Base-by-base conservation (phyloP, 2,113 vertebrate species). In the Holacanthus passer region DNA sequence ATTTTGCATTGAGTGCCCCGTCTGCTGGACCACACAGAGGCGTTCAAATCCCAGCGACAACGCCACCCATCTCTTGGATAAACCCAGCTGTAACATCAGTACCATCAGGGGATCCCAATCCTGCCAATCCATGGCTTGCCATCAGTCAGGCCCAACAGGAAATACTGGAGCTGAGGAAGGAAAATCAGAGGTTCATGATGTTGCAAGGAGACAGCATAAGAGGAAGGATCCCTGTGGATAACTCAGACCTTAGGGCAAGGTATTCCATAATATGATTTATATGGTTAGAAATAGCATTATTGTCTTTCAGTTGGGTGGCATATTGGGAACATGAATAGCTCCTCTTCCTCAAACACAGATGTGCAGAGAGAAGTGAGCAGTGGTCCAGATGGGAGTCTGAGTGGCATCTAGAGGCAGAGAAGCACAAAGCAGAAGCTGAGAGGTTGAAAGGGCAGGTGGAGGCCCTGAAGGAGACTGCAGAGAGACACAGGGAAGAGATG, bases 371-470 rank as follows among this genome's bases (percentile, higher is more conserved):
- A 55, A 27, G 74, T 53, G 89, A 85, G 31, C 87, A 79, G 71
- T 58, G 22, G 52, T 73, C 75, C 47, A 82, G 73, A 75, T 79
- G 70, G 75, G 91, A 93, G 64, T 77, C 86, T 37, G 91, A 93
- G 62, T 91, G 90, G 89, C 58, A 13, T 31, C 47, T 92, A 50
- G 89, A 93, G 56, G 81, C 72, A 39, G 90, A 92, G 53, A 90
- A 80, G 60, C 83, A 91, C 75, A 92, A 88, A 64, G 87, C 85
- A 5, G 94, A 94, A 72, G 82, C 80, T 48, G 93, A 94, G 73
- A 91, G 94, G 56, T 88, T 94, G 68, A 93, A 86, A 75, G 88
- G 89, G 17, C 91, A 94, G 81, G 83, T 95, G 73, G 91, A 95
- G 52, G 82, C 90, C 27, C 47, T 95, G 82, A 95, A 86, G 73